Percentiles rank a stretch among this genome's conserved stretches.
Evolutionary conservation across 2,113 vertebrate genomes (phyloP).

Genomic region (Stictonetta naevosa): DNA sequence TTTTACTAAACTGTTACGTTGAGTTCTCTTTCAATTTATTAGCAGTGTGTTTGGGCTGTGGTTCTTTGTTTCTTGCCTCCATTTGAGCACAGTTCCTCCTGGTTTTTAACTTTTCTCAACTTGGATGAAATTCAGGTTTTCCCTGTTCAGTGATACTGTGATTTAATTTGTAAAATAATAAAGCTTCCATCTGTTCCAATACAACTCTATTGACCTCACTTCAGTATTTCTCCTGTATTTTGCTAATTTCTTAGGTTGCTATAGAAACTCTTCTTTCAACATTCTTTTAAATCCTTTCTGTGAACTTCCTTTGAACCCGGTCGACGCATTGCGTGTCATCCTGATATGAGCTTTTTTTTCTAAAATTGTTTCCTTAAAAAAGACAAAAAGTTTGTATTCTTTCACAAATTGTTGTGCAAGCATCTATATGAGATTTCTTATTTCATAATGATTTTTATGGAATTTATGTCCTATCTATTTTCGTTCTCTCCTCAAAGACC

Average conservation of each 20-base stretch:
- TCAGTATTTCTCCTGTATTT: constrained; percentile 39
- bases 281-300: neutral
- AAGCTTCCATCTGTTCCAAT: constrained; percentile 38
- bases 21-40: neutral
- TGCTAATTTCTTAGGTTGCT: constrained; percentile 42
- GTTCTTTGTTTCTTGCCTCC: neutral
- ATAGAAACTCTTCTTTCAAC: constrained; percentile 10
- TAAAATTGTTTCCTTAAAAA: neutral
- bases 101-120: neutral
- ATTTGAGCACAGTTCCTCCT: neutral
- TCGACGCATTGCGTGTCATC: neutral
- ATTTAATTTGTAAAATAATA: constrained; percentile 41
- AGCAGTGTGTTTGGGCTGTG: neutral
- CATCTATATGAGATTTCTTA: neutral
- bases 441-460: neutral
- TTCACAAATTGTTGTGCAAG: neutral
- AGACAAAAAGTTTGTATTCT: neutral
- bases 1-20: neutral
- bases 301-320: neutral
- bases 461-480: neutral
- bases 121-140: neutral
- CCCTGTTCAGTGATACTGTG: neutral
- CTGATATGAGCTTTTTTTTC: neutral
- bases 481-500: neutral
- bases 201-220: constrained; percentile 23